phyloP scores from a whole-genome alignment of 1,140 invertebrate genomes.

The Aphelinus certus region DNA sequence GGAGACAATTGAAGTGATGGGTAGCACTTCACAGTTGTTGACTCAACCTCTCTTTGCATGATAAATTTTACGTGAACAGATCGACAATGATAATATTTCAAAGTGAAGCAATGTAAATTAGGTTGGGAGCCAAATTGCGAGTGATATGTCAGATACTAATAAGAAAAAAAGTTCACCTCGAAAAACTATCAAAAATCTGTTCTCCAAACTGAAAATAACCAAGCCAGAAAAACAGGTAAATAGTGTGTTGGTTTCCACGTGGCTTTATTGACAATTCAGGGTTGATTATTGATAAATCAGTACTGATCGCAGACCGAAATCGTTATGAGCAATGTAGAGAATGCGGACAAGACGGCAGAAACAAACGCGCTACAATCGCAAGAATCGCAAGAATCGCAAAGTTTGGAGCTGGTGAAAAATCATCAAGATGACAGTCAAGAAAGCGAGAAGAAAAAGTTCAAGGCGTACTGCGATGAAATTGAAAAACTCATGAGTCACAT shows the following conservation, averaged over 20 bases:
- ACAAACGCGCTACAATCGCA: background rate
- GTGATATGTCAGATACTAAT: constrained; percentile 19
- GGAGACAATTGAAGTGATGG: constrained; percentile 12
- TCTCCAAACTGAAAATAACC: constrained; percentile 41
- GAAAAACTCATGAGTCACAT: constrained; percentile 46
- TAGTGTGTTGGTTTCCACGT: background rate
- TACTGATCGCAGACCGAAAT: background rate
- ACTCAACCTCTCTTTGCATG: background rate
- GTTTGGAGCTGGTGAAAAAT: constrained; percentile 2
- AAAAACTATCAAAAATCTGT: constrained; percentile 31
- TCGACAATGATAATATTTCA: background rate
- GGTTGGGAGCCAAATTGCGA: background rate
- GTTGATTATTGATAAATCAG: no score
- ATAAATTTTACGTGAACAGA: constrained; percentile 19
- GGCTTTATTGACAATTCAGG: background rate
- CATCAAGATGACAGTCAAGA: background rate
- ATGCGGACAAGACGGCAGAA: background rate
- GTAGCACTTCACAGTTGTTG: background rate
- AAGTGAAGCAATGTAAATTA: no score
- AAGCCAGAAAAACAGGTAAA: constrained; percentile 30
- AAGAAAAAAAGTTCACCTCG: constrained; percentile 14
- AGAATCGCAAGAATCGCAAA: background rate
- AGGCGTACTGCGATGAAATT: constrained; percentile 41
- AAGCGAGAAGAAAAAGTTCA: constrained; percentile 3
- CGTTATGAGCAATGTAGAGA: background rate